Conservation (phyloP, 2,888 invertebrate species). For the Encarsia formosa region DNA sequence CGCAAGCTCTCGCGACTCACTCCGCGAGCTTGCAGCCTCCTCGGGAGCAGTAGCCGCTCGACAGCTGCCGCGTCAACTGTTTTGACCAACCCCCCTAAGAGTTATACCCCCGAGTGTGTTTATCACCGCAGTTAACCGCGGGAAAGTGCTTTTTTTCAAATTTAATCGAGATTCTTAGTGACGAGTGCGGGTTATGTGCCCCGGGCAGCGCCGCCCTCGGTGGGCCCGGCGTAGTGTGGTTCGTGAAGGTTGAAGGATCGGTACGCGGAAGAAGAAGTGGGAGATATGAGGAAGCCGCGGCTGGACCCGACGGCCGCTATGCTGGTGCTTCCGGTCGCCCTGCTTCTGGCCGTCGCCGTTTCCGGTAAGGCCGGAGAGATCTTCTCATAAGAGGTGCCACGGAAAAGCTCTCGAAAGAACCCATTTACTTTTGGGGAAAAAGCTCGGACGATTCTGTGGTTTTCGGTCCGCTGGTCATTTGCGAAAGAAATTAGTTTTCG, state of each 20-base stretch:
- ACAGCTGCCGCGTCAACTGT: constrained; percentile 45
- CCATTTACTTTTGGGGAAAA: too few species aligned
- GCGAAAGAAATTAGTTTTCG: too few species aligned
- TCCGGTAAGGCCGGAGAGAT: constrained; percentile 27
- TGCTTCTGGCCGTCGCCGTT: constrained; percentile 16
- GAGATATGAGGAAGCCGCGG: background rate
- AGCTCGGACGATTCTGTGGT: too few species aligned
- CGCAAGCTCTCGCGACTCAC: constrained; percentile 45
- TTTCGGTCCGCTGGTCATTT: too few species aligned
- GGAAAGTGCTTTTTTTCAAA: too few species aligned
- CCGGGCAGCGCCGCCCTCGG: background rate
- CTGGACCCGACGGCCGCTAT: constrained; percentile 14
- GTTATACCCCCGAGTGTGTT: too few species aligned
- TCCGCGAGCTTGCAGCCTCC: constrained; percentile 47
- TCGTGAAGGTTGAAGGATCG: background rate
- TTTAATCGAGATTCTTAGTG: constrained; percentile 12
- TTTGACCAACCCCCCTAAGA: too few species aligned
- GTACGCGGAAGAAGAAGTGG: background rate
- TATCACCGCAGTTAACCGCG: too few species aligned
- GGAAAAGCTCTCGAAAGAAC: too few species aligned
- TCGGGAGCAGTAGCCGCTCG: constrained; percentile 50
- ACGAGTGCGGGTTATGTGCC: background rate
- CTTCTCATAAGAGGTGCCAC: too few species aligned
- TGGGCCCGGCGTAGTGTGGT: background rate
- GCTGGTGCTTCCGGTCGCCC: background rate